Evolutionary conservation across 2,113 vertebrate species (phyloP), one percentile per base, ranked within the genome.

Genomic region (Podiceps cristatus): DNA sequence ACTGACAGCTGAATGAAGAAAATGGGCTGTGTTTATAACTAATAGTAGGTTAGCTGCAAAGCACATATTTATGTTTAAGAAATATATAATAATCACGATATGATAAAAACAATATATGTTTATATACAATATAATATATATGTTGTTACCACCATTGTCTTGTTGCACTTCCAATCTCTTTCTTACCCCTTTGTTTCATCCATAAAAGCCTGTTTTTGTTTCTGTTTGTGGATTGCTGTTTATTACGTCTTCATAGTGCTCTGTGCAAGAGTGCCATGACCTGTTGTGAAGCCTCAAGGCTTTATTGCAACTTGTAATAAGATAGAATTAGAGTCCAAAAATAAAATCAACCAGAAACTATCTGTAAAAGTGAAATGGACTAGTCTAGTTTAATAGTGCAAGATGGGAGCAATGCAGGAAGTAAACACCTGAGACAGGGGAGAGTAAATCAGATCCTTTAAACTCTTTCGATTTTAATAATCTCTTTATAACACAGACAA

Each of bases 321-420:
- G 52, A 93, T 44, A 83, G 87, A 95, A 96, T 93, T 96, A 94
- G 52, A 93, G 79, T 47, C 35, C 45, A 52, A 87, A 75, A 94
- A 95, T 93, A 90, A 93, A 94, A 94, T 91, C 77, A 91, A 60
- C 58, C 18, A 93, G 92, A 90, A 91, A 82, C 78, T 76, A 82
- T 45, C 53, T 3, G 24, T 82, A 58, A 79, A 94, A 90, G 45
- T 73, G 66, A 82, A 94, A 84, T 11, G 55, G 40, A 71, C 77
- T 84, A 10, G 82, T 80, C 84, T 76, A 44, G 64, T 85, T 93
- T 90, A 87, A 91, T 66, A 88, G 77, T 40, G 77, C 60, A 91
- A 93, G 64, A 60, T 81, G 89, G 73, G 91, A 96, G 52, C 77
- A 91, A 78, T 75, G 58, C 64, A 91, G 66, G 77, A 89, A 89